These are phyloP conservation scores for Coccyzus lansbergi DNA, from an alignment of 2,797 vertebrate genomes.

Conservation along the genomic window DNA sequence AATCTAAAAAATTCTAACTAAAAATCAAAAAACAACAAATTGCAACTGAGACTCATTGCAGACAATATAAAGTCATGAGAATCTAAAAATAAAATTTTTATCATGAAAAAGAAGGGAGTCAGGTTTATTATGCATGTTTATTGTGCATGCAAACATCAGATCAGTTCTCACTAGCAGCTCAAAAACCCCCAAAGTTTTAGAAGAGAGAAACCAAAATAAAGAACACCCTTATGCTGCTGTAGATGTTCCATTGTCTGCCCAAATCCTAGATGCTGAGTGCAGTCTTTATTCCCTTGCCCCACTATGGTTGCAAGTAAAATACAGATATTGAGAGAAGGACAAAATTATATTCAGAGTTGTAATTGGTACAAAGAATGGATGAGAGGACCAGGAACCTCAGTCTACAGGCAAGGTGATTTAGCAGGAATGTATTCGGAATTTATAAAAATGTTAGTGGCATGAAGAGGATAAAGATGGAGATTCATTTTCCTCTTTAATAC, in stretches of 20 bases:
- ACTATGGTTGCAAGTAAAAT: not conserved
- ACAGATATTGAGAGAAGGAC: not conserved
- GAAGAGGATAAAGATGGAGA: not conserved
- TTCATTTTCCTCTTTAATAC: not conserved
- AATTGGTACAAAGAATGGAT: not conserved
- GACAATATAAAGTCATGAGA: not conserved
- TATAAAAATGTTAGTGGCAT: not conserved
- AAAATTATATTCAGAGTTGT: not conserved
- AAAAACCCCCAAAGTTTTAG: not conserved
- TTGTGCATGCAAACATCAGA: not conserved
- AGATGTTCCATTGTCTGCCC: not conserved
- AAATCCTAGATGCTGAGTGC: not conserved
- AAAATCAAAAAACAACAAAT: not conserved
- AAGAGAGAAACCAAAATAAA: not conserved
- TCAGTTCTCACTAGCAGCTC: not conserved
- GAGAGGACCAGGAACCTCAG: not conserved
- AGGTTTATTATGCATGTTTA: rapidly evolving
- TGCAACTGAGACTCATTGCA: not conserved
- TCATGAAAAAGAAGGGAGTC: not conserved
- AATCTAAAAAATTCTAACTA: no score
- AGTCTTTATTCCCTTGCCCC: not conserved
- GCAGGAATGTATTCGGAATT: not conserved
- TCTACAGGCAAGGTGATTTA: not conserved
- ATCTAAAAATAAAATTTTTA: not conserved
- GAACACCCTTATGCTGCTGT: not conserved